Evolutionary conservation across 2,797 vertebrate genomes (phyloP), one percentile per base, ranked within the genome.

Genomic region (Mallotus villosus): DNA sequence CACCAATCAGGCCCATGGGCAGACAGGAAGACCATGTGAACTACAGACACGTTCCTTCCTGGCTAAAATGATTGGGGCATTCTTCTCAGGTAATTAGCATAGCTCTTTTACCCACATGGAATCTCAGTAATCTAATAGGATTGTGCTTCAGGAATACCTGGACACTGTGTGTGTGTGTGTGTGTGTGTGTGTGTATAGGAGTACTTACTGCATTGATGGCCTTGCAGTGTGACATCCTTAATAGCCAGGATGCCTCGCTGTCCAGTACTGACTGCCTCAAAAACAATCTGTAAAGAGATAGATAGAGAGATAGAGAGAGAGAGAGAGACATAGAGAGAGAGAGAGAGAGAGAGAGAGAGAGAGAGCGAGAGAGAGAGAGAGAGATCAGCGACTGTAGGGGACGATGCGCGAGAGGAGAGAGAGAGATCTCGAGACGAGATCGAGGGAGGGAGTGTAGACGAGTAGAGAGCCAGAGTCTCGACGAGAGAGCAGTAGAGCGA

Each of bases 171-270:
- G 66, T 51, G 55, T 70, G 60, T 55, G 61, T 67, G 69, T 51
- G 74, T 66, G 71, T 68, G 64, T 69, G 74, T 61, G 32, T 34
- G 71, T 64, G 55, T 34, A 59, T 49, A 34, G 29, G 46, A 51
- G 21, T 32, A 95, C 97, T 96, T 93, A 98, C 97, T 92, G 81
- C 97, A 98, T 14, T 96, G 95, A 85, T 97, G 96, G 86, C 96
- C 96, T 89, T 97, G 92, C 75, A 98, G 95, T 55, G 93, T 94
- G 74, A 98, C 94, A 87, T 98, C 96, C 87, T 95, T 96, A 81
- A 98, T 93, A 83, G 96, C 96, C 74, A 97, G 80, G 24, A 96
- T 91, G 78, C 96, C 97, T 63, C 92, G 85, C 65, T 95, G 95
- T 73, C 96, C 96, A 24, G 92, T 94, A 68, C 94, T 94, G 79